phyloP scores from a whole-genome alignment of 37 sponge, comb jelly and placozoan genomes.

The Diacarnus erythraeanus region DNA sequence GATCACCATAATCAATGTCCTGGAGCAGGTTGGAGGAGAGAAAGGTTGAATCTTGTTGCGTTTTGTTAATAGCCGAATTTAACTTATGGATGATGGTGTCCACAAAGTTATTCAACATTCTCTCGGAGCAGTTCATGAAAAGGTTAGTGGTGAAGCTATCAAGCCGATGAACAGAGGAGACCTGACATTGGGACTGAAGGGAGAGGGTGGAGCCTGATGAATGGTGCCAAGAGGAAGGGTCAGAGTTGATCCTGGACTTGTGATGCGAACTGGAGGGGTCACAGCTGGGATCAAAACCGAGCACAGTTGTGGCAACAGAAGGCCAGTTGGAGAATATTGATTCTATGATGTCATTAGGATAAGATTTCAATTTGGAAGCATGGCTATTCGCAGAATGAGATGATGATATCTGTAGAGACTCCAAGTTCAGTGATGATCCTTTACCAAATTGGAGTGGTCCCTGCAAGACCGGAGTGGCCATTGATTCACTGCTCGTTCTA shows the following conservation, averaged over 20 bases:
- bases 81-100: constrained; percentile 38
- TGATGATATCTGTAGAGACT: no score
- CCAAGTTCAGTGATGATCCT: neutral
- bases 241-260: neutral
- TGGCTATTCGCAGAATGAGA: no score
- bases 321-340: constrained; percentile 61
- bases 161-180: constrained; percentile 38
- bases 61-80: neutral
- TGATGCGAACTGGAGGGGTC: no score
- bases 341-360: neutral
- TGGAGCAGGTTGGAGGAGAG: neutral
- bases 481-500: neutral
- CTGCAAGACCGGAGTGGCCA: neutral
- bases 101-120: constrained; percentile 3
- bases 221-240: no score
- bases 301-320: constrained; percentile 46
- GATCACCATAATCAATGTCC: neutral
- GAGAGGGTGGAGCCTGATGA: neutral
- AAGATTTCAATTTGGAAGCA: no score
- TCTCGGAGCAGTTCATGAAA: constrained; percentile 37
- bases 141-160: constrained; percentile 48
- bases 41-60: neutral
- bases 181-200: neutral
- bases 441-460: neutral
- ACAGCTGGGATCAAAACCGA: constrained; percentile 34